Evolutionary conservation across 1,140 invertebrate species (phyloP), one percentile per base, ranked within the genome.

Genomic region (Wasmannia auropunctata): DNA sequence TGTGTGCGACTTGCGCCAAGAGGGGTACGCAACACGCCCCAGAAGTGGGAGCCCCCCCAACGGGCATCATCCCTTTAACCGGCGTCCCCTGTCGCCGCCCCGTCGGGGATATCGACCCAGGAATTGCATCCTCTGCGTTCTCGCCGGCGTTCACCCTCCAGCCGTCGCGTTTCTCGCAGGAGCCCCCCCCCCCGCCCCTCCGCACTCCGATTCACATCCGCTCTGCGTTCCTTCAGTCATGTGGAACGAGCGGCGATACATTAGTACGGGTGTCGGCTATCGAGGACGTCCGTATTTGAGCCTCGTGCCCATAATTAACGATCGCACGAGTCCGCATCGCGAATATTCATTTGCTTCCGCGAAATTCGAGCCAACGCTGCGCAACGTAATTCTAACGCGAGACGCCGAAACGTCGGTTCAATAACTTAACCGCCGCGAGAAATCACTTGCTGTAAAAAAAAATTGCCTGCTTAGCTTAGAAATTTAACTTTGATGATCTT

Each of bases 81-180:
- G 87, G 75, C 89, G 87, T 88, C 86, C 86, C 88, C 86, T 83
- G 87, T 89, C 81, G 75, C 79, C 67, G 63, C 62, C 72, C 75
- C 86, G 86, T 86, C 62, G 72, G 74, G n/a, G 72, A 91, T 92
- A 92, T 92, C 91, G 92, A 92, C 90, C 90, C 86, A 91, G 80
- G 72, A 84, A 86, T 90, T 90, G 86, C 88, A 90, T 90, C 86
- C 88, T 90, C 88, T 25, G 72, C 25, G 31, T 89, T 75, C 74
- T 28, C 63, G 74, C 60, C 83, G 88, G 65, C 67, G n/a, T n/a
- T n/a, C 77, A 70, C 80, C 85, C 84, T 87, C 88, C 88, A 88
- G 88, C 81, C 62, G 72, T 77, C 60, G 88, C 70, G 74, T 67
- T 88, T 89, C 70, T 84, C 87, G 43, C 37, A 40, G 80, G 60